phyloP scores from a whole-genome alignment of 2,113 vertebrate species.

The Gracilinanus agilis region DNA sequence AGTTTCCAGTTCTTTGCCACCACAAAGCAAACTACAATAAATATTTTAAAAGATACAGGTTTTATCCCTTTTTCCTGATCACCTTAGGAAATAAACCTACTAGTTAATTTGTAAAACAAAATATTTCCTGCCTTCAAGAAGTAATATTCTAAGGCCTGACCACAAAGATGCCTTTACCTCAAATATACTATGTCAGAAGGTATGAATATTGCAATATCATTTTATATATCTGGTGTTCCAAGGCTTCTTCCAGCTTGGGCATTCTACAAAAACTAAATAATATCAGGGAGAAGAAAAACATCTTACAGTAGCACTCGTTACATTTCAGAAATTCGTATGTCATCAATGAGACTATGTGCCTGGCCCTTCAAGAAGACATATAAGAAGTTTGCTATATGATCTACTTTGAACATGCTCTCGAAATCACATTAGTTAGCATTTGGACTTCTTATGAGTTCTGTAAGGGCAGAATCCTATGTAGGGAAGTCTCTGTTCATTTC shows the following conservation, averaged over 20 bases:
- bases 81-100: no score
- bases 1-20: no score
- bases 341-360: not conserved
- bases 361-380: not conserved
- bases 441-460: not conserved
- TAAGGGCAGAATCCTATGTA: not conserved
- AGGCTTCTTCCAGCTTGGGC: not conserved
- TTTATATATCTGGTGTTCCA: not conserved
- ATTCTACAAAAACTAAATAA: not conserved
- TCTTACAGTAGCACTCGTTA: not conserved
- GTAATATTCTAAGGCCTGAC: not conserved
- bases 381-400: not conserved
- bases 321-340: not conserved
- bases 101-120: not conserved
- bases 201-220: not conserved
- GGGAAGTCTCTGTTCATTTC: not conserved
- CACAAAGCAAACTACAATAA: no score
- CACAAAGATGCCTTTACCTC: not conserved
- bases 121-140: not conserved
- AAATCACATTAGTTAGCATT: not conserved
- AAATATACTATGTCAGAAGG: not conserved
- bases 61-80: no score
- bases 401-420: not conserved
- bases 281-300: not conserved
- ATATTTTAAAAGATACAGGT: no score